Conservation (phyloP, 2,888 invertebrate genomes). For the Chrysodeixis includens region DNA sequence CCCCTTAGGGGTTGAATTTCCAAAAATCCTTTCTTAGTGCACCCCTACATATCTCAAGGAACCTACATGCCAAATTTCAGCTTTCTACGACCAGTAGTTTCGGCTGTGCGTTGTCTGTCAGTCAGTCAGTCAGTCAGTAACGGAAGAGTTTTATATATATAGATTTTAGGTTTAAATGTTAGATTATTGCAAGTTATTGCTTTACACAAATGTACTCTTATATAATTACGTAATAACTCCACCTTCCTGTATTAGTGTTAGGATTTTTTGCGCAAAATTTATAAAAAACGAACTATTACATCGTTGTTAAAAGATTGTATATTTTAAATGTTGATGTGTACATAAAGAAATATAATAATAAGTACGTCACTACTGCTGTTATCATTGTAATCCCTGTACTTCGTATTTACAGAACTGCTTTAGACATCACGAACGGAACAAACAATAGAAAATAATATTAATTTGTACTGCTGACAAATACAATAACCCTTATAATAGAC, state of each 20-base stretch:
- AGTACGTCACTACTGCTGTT: conserved; percentile 50
- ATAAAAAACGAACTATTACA: conserved; percentile 51
- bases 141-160: too few relatives aligned
- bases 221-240: conserved; percentile 26
- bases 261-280: conserved; percentile 40
- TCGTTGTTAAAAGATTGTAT: conserved; percentile 64
- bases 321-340: conserved; percentile 83
- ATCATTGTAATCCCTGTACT: conserved; percentile 67
- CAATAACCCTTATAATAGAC: conserved; percentile 27
- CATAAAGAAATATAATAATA: conserved; percentile 73
- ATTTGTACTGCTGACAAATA: conserved; percentile 50
- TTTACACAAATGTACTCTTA: conserved; percentile 45
- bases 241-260: conserved; percentile 30
- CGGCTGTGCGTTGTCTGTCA: too few relatives aligned
- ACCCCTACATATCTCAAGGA: too few relatives aligned
- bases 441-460: conserved; percentile 23
- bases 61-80: too few relatives aligned
- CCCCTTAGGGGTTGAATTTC: too few relatives aligned
- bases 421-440: conserved; percentile 33
- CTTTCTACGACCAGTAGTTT: too few relatives aligned
- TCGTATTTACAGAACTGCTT: conserved; percentile 32
- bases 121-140: too few relatives aligned
- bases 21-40: too few relatives aligned
- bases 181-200: conserved; percentile 43
- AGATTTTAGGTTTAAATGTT: conserved; percentile 30